Evolutionary conservation across 2,888 invertebrate species (phyloP), one percentile per base, ranked within the genome.

Genomic region (Argyra leucocephala): DNA sequence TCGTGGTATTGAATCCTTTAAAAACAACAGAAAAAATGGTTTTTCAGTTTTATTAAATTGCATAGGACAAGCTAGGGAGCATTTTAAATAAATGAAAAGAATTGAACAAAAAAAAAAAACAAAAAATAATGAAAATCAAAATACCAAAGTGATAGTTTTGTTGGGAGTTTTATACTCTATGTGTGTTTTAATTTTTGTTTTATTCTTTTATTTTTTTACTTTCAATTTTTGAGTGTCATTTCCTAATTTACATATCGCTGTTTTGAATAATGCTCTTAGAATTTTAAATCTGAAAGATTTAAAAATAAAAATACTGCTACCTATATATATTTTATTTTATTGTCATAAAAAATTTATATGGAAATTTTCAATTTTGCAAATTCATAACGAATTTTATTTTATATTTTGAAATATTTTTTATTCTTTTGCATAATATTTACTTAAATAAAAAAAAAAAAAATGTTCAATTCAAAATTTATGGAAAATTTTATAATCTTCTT

Each of bases 181-280:
- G n/a, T n/a, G n/a, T n/a, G n/a, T n/a, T n/a, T n/a, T n/a, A n/a
- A n/a, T n/a, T n/a, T n/a, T n/a, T n/a, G n/a, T n/a, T n/a, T n/a
- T n/a, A n/a, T n/a, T 15, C 12, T 48, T 18, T n/a, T n/a, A 18
- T 48, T 12, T 48, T 48, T 48, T 48, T 31, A 7, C 10, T 5
- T 5, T 7, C 5, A 31, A 31, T 10, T 31, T 10, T 31, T 31
- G 10, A 48, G 18, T 48, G n/a, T 48, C 48, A 48, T 48, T 48
- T 18, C 18, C 48, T 48, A 48, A 48, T 48, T 48, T 48, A 48
- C 48, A 48, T 48, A 18, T 48, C 48, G 48, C 48, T 48, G 48
- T n/a, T 48, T 48, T 48, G 48, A 48, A 48, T 48, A 48, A 48
- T 48, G 48, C 18, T 48, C 48, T 48, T 48, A 48, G 48, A 48